These are phyloP conservation scores for Microcebus griseorufus DNA, from an alignment of 2,113 vertebrate genomes.

Conservation along the genomic window DNA sequence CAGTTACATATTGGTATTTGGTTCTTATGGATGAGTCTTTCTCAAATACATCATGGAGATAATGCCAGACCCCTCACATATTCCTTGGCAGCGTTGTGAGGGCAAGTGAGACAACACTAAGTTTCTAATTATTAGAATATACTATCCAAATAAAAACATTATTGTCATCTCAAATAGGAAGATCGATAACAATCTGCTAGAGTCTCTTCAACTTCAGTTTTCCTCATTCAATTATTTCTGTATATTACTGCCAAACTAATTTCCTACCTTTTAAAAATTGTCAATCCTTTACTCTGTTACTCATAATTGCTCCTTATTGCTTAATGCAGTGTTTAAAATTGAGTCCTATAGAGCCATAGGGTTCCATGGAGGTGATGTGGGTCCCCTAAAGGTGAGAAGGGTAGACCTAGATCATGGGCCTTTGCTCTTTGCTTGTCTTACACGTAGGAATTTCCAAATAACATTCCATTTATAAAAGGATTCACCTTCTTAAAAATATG, in stretches of 20 bases:
- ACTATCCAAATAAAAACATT: background rate
- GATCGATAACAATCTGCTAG: background rate
- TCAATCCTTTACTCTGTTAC: background rate
- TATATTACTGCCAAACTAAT: background rate
- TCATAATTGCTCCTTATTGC: background rate
- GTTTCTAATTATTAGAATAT: slow-evolving; percentile 8
- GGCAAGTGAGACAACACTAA: background rate
- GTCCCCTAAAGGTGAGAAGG: background rate
- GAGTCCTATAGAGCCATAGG: background rate
- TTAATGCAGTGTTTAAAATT: background rate
- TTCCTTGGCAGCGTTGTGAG: background rate
- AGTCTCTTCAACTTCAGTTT: background rate
- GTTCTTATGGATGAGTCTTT: background rate
- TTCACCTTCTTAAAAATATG: background rate
- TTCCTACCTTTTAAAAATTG: slow-evolving; percentile 11
- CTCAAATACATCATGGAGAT: background rate
- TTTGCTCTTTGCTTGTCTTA: background rate
- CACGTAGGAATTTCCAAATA: background rate
- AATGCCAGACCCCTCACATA: background rate
- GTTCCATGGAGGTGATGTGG: background rate
- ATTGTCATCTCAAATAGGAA: background rate
- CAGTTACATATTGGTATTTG: background rate
- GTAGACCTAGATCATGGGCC: background rate
- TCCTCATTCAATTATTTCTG: slow-evolving; percentile 7
- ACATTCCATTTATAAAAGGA: background rate